Conservation (phyloP, 2,888 invertebrate genomes). For the Troilus luridus region DNA sequence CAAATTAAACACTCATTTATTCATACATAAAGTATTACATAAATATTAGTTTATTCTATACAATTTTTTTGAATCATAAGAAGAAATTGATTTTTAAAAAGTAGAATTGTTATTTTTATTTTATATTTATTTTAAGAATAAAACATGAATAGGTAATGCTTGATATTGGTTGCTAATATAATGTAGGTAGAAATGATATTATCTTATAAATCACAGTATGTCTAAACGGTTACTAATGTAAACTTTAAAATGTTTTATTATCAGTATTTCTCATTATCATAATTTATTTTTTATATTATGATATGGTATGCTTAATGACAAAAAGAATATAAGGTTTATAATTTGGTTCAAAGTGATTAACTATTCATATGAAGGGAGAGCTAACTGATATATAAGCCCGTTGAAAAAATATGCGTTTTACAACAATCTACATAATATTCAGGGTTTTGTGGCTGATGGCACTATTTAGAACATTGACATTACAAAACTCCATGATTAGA, state of each 20-base stretch:
- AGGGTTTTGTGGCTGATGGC: background rate
- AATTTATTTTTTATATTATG: conserved; percentile 31
- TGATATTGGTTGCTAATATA: conserved; percentile 27
- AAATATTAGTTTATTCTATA: conserved; percentile 1
- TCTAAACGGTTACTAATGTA: conserved; percentile 27
- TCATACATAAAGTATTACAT: background rate
- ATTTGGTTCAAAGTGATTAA: background rate
- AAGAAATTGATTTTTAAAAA: conserved; percentile 16
- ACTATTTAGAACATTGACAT: conserved; percentile 17
- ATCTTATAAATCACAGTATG: conserved; percentile 47
- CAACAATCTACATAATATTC: conserved; percentile 1
- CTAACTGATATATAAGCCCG: background rate
- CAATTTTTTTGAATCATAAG: conserved; percentile 1
- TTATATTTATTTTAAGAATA: background rate
- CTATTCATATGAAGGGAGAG: background rate
- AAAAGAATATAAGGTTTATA: background rate
- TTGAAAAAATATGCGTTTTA: conserved; percentile 49
- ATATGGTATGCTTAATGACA: conserved; percentile 29
- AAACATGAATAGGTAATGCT: conserved; percentile 15
- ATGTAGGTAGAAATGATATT: conserved; percentile 36
- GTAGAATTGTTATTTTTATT: conserved; percentile 6
- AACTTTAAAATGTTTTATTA: conserved; percentile 34
- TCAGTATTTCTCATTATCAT: conserved; percentile 32
- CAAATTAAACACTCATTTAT: background rate
- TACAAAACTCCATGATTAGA: background rate